A percentile compares a stretch with the other conserved stretches of the same genome.
phyloP scores from a whole-genome alignment of 2,888 invertebrate genomes.

The Limenitis camilla region DNA sequence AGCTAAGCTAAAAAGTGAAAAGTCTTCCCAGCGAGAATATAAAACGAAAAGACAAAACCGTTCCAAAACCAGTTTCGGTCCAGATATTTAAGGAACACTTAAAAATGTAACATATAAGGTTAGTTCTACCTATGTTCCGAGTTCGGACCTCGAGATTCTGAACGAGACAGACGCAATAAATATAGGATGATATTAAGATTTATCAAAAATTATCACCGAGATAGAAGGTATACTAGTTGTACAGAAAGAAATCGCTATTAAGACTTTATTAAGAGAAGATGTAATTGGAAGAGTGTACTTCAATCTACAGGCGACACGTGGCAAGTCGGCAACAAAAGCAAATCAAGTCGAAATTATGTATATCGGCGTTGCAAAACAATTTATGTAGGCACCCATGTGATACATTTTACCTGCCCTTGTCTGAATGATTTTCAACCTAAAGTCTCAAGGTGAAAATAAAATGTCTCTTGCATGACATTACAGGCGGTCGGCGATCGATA shows the following conservation, averaged over 20 bases:
- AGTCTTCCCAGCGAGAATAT: conserved; percentile 5
- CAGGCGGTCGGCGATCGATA: conserved; percentile 48
- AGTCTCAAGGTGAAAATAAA: conserved; percentile 61
- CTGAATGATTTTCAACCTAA: conserved; percentile 40
- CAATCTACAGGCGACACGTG: no score
- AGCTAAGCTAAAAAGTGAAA: conserved; percentile 10
- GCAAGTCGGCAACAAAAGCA: neutral
- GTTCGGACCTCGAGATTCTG: neutral
- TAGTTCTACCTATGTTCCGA: conserved; percentile 7
- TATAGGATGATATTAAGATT: neutral
- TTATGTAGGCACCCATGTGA: conserved; percentile 23
- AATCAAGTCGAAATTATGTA: conserved; percentile 13
- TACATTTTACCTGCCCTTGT: conserved; percentile 31
- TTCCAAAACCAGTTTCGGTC: conserved; percentile 15
- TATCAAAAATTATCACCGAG: neutral
- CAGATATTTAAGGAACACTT: conserved; percentile 21
- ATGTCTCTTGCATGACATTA: conserved; percentile 54
- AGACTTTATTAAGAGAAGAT: neutral
- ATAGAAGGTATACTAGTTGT: no score
- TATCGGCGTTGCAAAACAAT: conserved; percentile 19
- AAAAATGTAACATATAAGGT: conserved; percentile 16
- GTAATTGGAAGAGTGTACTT: neutral
- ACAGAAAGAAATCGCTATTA: neutral
- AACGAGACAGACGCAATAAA: neutral
- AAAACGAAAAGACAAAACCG: conserved; percentile 12